phyloP scores from a whole-genome alignment of 2,888 invertebrate species.

The Palloptera scutellata region DNA sequence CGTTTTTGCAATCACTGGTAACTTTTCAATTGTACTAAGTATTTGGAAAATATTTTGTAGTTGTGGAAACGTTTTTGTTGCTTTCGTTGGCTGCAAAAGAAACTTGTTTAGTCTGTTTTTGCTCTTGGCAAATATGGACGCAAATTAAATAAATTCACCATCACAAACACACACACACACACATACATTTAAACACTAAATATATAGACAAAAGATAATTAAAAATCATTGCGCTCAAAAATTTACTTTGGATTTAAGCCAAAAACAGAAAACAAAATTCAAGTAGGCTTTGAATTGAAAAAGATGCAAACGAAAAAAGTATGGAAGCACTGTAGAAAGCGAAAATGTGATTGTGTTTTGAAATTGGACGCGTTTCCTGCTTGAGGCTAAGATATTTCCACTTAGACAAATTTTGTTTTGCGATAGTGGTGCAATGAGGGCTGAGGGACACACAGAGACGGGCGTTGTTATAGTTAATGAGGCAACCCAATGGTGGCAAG shows the following conservation, averaged over 20 bases:
- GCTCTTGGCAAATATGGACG: constrained; percentile 41
- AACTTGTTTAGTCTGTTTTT: constrained; percentile 41
- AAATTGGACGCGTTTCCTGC: constrained; percentile 4
- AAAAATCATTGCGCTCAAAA: constrained; percentile 38
- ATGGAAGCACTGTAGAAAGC: not conserved
- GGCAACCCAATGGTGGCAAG: too few relatives aligned
- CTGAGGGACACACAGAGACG: too few relatives aligned
- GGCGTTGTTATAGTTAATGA: too few relatives aligned
- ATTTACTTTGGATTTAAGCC: constrained; percentile 31
- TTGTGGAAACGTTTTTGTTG: not conserved
- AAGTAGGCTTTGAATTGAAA: constrained; percentile 2
- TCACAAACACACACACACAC: constrained; percentile 11
- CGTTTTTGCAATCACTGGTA: too few relatives aligned
- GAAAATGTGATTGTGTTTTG: not conserved
- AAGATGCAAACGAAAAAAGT: constrained; percentile 10
- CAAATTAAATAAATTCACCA: constrained; percentile 38
- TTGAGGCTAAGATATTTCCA: not conserved
- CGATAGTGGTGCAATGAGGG: too few relatives aligned
- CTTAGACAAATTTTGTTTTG: not conserved
- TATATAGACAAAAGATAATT: constrained; percentile 34
- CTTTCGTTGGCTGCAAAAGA: constrained; percentile 27
- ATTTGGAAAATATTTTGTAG: not conserved
- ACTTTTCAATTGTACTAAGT: too few relatives aligned
- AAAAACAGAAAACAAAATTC: constrained; percentile 18
- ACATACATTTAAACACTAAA: not conserved